A percentile compares a stretch with the other conserved stretches of the same genome.
phyloP scores from a whole-genome alignment of 2,113 vertebrate species.

The Podocnemis expansa region DNA sequence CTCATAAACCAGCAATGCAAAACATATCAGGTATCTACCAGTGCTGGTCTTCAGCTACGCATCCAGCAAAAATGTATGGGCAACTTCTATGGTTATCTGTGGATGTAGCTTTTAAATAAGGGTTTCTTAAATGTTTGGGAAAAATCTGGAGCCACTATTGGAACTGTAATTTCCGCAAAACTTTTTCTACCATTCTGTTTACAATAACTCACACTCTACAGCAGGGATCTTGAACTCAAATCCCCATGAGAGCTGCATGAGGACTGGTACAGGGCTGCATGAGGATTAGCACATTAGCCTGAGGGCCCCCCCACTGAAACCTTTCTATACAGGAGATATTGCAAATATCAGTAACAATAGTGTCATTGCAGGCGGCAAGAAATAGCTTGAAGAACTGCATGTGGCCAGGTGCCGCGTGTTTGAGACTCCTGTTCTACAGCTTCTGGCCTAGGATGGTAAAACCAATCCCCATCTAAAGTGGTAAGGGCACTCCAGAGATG shows the following conservation, averaged over 20 bases:
- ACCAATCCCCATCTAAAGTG: background rate
- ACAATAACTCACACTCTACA: background rate
- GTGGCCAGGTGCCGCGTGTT: no score
- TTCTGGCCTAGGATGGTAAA: background rate
- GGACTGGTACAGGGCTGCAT: no score
- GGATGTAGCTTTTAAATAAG: background rate
- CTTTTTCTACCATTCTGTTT: background rate
- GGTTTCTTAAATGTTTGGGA: background rate
- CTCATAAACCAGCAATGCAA: background rate
- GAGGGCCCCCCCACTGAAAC: no score
- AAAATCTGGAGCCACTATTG: background rate
- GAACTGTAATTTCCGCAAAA: background rate
- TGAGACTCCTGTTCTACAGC: no score
- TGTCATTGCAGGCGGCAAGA: no score
- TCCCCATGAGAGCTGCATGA: no score
- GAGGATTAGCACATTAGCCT: no score
- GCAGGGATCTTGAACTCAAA: no score
- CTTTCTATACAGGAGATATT: no score
- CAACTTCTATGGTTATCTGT: background rate
- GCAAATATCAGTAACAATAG: no score
- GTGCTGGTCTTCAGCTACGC: fast-evolving
- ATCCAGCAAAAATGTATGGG: background rate
- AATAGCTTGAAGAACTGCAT: no score
- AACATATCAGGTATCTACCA: background rate
- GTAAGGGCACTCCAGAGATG: no score